A percentile compares a stretch with the other conserved stretches of the same genome.
Evolutionary conservation across 2,113 vertebrate species (phyloP).

Genomic region (Marcusenius ussheri): DNA sequence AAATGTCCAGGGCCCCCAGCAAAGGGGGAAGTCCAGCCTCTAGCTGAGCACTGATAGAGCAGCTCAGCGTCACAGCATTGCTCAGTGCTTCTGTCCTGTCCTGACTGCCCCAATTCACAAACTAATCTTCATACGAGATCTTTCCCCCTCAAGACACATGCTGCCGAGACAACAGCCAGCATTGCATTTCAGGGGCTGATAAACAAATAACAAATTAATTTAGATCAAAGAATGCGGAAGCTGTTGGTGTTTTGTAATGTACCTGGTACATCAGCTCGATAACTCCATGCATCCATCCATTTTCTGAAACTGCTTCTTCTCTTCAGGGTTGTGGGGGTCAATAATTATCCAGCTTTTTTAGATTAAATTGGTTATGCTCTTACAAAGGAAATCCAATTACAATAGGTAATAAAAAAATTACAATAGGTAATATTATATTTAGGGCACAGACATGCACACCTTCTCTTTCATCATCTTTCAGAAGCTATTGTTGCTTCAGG

Average conservation of each 20-base stretch:
- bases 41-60: neutral
- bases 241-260: neutral
- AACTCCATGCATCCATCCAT: no score
- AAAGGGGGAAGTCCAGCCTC: neutral
- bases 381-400: neutral
- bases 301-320: no score
- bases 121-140: neutral
- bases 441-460: conserved; percentile 12
- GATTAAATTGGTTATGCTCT: neutral
- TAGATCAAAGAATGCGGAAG: neutral
- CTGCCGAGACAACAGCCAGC: neutral
- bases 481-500: neutral
- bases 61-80: neutral
- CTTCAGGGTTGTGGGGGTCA: no score
- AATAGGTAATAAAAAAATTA: neutral
- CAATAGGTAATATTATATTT: neutral
- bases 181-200: neutral
- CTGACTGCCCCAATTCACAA: neutral
- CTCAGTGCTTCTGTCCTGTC: neutral
- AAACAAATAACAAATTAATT: neutral
- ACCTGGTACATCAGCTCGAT: no score
- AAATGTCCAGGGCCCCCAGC: neutral
- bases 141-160: neutral
- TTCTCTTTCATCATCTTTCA: neutral
- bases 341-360: neutral